phyloP scores from a whole-genome alignment of 1,140 invertebrate genomes.

The Drosophila kurseongensis region DNA sequence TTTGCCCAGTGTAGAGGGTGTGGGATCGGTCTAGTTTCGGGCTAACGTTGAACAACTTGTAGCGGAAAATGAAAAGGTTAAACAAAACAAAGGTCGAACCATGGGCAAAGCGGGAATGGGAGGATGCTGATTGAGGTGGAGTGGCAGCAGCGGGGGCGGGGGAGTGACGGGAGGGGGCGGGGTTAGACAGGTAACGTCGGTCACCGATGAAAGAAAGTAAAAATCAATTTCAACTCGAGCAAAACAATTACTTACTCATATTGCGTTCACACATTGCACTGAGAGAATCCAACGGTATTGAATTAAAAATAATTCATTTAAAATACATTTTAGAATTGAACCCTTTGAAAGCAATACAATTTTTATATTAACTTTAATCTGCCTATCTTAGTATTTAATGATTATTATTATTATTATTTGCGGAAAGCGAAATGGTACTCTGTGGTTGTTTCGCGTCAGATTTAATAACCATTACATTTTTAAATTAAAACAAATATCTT shows the following conservation, averaged over 20 bases:
- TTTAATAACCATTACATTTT: too few relatives aligned
- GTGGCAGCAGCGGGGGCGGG: slow-evolving; percentile 4
- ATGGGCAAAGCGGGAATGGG: neutral
- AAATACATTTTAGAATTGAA: too few relatives aligned
- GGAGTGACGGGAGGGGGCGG: slow-evolving; percentile 6
- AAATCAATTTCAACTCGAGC: slow-evolving; percentile 78
- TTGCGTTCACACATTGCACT: slow-evolving; percentile 21
- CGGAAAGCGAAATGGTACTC: too few relatives aligned
- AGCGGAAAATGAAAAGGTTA: slow-evolving; percentile 75
- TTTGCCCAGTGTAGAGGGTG: slow-evolving; percentile 9
- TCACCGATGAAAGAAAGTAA: slow-evolving; percentile 74
- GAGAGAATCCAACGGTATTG: slow-evolving; percentile 2
- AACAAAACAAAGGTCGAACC: slow-evolving; percentile 57
- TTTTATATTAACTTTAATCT: too few relatives aligned
- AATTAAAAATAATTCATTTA: too few relatives aligned
- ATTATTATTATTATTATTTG: too few relatives aligned
- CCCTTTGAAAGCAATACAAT: too few relatives aligned
- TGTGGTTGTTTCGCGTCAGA: too few relatives aligned
- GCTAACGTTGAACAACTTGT: slow-evolving; percentile 50
- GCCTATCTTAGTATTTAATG: too few relatives aligned
- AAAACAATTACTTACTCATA: slow-evolving; percentile 80
- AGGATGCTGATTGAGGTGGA: slow-evolving; percentile 9
- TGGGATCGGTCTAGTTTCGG: slow-evolving; percentile 25
- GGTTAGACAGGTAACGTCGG: slow-evolving; percentile 36
- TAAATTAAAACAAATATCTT: too few relatives aligned